Base-by-base conservation (phyloP, 1,140 invertebrate genomes). In the Scaptomyza hsui region DNA sequence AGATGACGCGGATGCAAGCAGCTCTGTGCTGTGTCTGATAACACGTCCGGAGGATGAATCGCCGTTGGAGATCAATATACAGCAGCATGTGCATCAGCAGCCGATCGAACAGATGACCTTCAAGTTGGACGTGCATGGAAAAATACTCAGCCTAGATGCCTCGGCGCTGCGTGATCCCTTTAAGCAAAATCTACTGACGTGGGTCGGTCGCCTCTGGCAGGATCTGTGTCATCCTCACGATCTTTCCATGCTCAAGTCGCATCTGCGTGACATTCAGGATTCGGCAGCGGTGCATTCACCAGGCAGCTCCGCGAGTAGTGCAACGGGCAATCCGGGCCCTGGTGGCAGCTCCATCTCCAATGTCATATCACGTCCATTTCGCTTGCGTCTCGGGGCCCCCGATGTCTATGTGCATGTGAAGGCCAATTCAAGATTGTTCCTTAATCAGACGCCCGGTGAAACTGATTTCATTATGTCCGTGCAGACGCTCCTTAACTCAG, bases 401-500 rank as follows among this genome's bases (percentile, higher is more conserved):
- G 95, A 97, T 89, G 95, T 94, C 85, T 96, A 95, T 92, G 93
- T 98, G 61, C 94, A 96, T 91, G 95, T 98, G 62, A 96, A 96
- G 93, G 97, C 97, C 35, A 97, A 96, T 91, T 97, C 97, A 77
- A 96, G 96, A 92, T 92, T 96, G 64, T 98, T 98, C 90, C 94
- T 94, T 79, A 95, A 94, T 89, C 93, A 94, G 42, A 93, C 94
- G 65, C 93, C 93, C 56, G 93, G 93, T 67, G 96, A 97, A 69
- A 93, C 93, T 53, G 96, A 98, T 88, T 98, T 97, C 92, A 96
- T 98, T 65, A 97, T 98, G 95, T 96, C 97, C 45, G 97, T 96
- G 44, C 96, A 97, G 92, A 96, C 96, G 48, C 95, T 99, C 53
- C 90, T 93, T 92, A 93, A 94, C 92, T 92, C 93, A 62, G 92